phyloP scores from a whole-genome alignment of 2,797 vertebrate species.

The Tapera naevia region DNA sequence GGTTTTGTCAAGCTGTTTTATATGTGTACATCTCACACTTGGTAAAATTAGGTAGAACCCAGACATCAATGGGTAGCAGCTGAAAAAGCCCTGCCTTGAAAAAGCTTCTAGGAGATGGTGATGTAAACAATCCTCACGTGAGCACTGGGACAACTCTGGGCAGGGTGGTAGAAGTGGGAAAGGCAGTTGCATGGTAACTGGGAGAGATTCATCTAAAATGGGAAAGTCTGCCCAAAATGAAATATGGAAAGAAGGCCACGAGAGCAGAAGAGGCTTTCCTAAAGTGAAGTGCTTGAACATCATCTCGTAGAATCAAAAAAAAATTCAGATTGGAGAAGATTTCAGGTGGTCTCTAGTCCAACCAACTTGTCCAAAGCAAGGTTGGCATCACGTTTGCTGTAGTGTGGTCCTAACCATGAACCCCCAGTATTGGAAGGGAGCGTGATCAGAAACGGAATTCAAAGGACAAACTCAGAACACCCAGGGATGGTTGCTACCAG shows the following conservation, averaged over 20 bases:
- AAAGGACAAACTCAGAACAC: not conserved
- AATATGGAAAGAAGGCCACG: not conserved
- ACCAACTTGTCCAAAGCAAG: not conserved
- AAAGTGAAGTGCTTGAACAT: not conserved
- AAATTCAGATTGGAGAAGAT: not conserved
- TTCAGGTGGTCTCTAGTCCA: not conserved
- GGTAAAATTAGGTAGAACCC: not conserved
- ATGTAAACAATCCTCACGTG: not conserved
- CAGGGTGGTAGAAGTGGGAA: not conserved
- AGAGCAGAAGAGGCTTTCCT: not conserved
- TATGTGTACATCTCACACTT: fast-evolving
- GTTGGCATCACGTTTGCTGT: too few relatives aligned
- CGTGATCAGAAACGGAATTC: not conserved
- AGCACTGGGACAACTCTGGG: not conserved
- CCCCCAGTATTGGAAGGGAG: not conserved
- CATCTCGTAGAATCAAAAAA: not conserved
- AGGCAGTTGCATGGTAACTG: not conserved
- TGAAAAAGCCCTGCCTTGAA: not conserved
- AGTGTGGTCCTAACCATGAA: not conserved
- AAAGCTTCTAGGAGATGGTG: not conserved
- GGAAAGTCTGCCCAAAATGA: not conserved
- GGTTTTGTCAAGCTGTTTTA: not conserved
- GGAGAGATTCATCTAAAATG: not conserved
- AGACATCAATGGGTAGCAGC: not conserved
- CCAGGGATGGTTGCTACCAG: not conserved